Evolutionary conservation across 2,113 vertebrate genomes (phyloP).

Genomic region (Malurus elegans): DNA sequence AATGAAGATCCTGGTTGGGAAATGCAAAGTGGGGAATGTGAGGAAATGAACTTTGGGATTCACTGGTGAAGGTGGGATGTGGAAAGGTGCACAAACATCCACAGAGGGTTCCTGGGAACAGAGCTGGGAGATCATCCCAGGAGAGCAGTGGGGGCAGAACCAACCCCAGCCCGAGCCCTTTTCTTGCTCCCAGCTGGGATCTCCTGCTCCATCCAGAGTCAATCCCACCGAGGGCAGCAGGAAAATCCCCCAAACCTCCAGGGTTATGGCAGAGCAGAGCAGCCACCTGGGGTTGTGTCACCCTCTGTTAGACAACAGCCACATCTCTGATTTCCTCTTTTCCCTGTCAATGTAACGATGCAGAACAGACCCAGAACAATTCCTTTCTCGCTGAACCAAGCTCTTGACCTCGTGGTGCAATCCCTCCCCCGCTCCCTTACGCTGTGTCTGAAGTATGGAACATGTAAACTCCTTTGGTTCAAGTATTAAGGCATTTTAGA

Average conservation of each 20-base stretch:
- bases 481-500: slow-evolving; percentile 81
- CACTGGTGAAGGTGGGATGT: background rate
- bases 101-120: background rate
- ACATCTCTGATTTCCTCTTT: background rate
- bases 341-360: fast-evolving
- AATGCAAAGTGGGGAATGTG: fast-evolving
- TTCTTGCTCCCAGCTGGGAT: background rate
- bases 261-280: background rate
- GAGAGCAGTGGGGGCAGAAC: background rate
- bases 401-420: background rate
- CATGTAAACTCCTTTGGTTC: slow-evolving; percentile 80
- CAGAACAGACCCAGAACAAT: background rate
- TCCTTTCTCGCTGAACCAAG: background rate
- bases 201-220: background rate
- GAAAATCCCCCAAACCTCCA: background rate
- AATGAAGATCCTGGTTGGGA: background rate
- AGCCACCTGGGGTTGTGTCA: background rate
- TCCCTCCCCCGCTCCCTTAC: background rate
- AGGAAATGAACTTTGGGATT: background rate
- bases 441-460: background rate
- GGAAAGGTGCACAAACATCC: background rate
- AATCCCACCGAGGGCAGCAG: background rate
- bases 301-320: fast-evolving
- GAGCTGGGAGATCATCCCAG: background rate
- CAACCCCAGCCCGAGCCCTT: background rate